Percentiles rank a stretch among this genome's conserved stretches.
These are phyloP conservation scores for Leuciscus waleckii DNA, from an alignment of 2,797 vertebrate genomes.

Conservation along the genomic window DNA sequence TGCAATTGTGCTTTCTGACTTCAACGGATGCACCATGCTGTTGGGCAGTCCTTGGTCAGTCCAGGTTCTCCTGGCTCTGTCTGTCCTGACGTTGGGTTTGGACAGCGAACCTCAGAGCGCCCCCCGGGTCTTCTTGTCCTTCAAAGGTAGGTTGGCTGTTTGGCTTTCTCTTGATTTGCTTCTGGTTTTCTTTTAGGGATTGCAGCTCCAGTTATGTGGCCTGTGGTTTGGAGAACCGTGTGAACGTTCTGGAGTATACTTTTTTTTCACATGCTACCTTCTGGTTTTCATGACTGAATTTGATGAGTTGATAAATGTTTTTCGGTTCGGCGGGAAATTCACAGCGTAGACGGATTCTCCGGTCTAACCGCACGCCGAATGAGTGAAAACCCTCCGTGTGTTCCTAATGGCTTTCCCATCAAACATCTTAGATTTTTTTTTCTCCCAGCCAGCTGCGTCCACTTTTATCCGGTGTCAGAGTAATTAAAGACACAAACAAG, in stretches of 20 bases:
- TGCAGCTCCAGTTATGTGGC: not conserved
- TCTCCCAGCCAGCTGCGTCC: constrained; percentile 70
- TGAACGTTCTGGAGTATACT: not conserved
- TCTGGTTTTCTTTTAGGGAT: constrained; percentile 6
- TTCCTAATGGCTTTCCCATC: constrained; percentile 51
- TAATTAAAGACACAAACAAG: constrained; percentile 69
- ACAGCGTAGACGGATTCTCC: constrained; percentile 56
- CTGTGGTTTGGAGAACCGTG: constrained; percentile 18
- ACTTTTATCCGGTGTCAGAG: constrained; percentile 58
- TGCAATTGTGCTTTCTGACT: constrained; percentile 52
- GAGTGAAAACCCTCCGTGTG: constrained; percentile 65
- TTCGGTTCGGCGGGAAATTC: constrained; percentile 58
- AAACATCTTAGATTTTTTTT: constrained; percentile 62
- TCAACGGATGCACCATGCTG: constrained; percentile 73
- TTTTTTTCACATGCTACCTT: not conserved
- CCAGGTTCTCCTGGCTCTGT: constrained; percentile 74
- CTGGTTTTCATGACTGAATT: constrained; percentile 49
- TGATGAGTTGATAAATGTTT: constrained; percentile 60
- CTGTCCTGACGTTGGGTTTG: constrained; percentile 65
- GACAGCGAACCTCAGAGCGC: constrained; percentile 74
- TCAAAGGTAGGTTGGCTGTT: constrained; percentile 75
- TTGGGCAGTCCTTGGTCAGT: constrained; percentile 71
- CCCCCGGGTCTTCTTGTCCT: constrained; percentile 81
- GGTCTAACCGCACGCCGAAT: constrained; percentile 51
- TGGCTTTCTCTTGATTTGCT: not conserved